Conservation (phyloP, 1,140 invertebrate genomes). For the Anadara kagoshimensis region DNA sequence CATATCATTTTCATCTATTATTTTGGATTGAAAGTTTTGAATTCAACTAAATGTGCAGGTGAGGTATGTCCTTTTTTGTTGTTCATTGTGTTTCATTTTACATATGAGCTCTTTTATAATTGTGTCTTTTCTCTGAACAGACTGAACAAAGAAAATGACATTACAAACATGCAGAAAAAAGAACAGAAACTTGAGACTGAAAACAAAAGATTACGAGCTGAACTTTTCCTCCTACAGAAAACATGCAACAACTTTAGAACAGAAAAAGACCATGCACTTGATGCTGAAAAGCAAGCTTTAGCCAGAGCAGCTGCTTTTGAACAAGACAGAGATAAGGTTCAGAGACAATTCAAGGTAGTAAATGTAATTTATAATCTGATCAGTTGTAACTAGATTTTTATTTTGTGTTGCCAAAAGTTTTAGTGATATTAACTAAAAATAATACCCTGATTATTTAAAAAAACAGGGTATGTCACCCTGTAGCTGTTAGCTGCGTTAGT, state of each 20-base stretch:
- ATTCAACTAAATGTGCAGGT: not conserved
- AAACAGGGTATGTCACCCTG: too few species aligned
- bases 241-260: slow-evolving; percentile 68
- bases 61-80: not conserved
- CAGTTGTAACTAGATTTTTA: too few species aligned
- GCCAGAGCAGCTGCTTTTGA: slow-evolving; percentile 71
- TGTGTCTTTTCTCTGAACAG: slow-evolving; percentile 4
- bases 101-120: not conserved
- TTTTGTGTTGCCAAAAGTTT: too few species aligned
- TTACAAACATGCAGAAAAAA: slow-evolving; percentile 70
- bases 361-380: too few species aligned
- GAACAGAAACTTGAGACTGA: slow-evolving; percentile 70
- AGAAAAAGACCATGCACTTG: slow-evolving; percentile 66
- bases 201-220: slow-evolving; percentile 70
- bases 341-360: slow-evolving; percentile 71
- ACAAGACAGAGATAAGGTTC: slow-evolving; percentile 72
- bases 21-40: too few species aligned
- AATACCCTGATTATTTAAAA: too few species aligned
- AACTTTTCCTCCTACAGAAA: slow-evolving; percentile 71
- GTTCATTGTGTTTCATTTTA: not conserved
- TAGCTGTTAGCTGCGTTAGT: too few species aligned
- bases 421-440: too few species aligned
- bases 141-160: slow-evolving; percentile 72
- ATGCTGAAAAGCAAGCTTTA: slow-evolving; percentile 70
- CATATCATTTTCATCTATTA: too few species aligned